phyloP scores from a whole-genome alignment of 1,140 invertebrate species.

The Pseudomyrmex concolor region DNA sequence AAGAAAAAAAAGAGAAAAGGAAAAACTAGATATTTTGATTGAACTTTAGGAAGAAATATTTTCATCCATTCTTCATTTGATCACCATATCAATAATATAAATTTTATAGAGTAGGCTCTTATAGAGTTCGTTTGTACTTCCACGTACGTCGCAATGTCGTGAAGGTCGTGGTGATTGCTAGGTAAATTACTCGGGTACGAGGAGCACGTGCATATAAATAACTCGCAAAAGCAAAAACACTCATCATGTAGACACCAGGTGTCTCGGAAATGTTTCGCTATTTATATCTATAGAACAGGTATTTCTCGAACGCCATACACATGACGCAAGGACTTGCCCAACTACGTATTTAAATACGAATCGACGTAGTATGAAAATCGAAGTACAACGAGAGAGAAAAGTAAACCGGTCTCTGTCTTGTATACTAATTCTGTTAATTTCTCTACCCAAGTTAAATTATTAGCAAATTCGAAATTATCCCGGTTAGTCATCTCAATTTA shows the following conservation, averaged over 20 bases:
- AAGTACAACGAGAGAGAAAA: neutral
- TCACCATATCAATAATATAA: neutral
- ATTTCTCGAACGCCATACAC: neutral
- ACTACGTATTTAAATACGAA: slow-evolving; percentile 1
- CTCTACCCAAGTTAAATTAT: neutral
- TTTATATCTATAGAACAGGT: slow-evolving; percentile 43
- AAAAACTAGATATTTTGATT: neutral
- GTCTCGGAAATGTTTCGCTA: slow-evolving; percentile 32
- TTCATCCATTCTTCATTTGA: neutral
- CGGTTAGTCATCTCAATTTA: neutral
- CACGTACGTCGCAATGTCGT: neutral
- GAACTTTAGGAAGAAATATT: no score
- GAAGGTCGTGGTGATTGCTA: slow-evolving; percentile 26
- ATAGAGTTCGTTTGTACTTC: neutral
- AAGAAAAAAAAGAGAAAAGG: neutral
- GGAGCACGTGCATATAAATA: slow-evolving; percentile 32
- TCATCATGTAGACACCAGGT: neutral
- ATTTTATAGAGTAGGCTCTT: neutral
- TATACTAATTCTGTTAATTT: neutral
- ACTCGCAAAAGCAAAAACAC: slow-evolving; percentile 1
- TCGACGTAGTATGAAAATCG: neutral
- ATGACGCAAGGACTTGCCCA: neutral
- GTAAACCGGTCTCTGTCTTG: neutral
- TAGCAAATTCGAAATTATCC: neutral
- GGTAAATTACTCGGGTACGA: neutral